Evolutionary conservation across 2,888 invertebrate genomes (phyloP).

Genomic region (Dryocosmus kuriphilus): DNA sequence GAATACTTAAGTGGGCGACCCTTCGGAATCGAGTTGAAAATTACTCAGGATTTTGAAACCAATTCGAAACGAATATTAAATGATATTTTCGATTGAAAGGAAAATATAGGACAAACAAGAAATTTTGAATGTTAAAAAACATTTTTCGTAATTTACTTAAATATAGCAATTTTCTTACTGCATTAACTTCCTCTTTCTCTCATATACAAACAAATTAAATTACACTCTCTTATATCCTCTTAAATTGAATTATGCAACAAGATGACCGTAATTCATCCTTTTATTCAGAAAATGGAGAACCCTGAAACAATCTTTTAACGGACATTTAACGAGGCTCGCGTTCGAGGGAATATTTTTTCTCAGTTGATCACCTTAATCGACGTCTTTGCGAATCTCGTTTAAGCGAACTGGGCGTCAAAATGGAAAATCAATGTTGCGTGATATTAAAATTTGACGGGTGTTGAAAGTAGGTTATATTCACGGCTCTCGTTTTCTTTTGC

Average conservation of each 20-base stretch:
- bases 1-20: no score
- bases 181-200: background rate
- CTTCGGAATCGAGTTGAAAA: no score
- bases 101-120: background rate
- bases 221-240: background rate
- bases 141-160: background rate
- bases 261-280: constrained; percentile 18
- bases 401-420: constrained; percentile 56
- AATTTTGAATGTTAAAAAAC: background rate
- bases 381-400: constrained; percentile 33
- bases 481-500: constrained; percentile 48
- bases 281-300: constrained; percentile 13
- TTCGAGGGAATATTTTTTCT: constrained; percentile 13
- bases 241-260: background rate
- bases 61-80: no score
- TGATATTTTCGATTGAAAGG: no score
- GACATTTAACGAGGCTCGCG: constrained; percentile 2
- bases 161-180: background rate
- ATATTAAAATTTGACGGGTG: constrained; percentile 67
- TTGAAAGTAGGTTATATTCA: constrained; percentile 62
- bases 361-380: constrained; percentile 29
- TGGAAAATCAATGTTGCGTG: constrained; percentile 64
- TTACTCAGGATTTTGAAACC: no score
- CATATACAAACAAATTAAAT: background rate
- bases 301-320: constrained; percentile 26